Percentiles rank a stretch among this genome's conserved stretches.
Conservation (phyloP, 1,140 invertebrate species). For the Heterodera carotae region DNA sequence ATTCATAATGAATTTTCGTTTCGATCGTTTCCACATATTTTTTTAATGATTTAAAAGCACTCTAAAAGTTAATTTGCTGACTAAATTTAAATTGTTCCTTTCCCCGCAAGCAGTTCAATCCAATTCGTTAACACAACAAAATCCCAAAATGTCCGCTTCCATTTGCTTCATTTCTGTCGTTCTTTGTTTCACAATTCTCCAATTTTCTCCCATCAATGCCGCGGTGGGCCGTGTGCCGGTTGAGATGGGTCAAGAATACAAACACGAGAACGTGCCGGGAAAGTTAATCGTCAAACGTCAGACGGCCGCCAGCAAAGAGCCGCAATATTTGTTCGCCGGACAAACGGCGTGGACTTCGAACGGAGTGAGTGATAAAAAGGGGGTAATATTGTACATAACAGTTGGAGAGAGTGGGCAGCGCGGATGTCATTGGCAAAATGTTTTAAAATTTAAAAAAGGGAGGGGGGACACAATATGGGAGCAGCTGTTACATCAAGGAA, state of each 20-base stretch:
- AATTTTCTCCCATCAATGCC: not conserved
- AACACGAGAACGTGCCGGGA: not conserved
- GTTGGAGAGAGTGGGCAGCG: no score
- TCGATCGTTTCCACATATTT: no score
- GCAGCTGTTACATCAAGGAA: no score
- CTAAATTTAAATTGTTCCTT: no score
- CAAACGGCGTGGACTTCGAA: not conserved
- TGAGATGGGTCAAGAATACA: not conserved
- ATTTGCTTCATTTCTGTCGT: not conserved
- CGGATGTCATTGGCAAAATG: no score
- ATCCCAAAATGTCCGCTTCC: not conserved
- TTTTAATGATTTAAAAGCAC: no score
- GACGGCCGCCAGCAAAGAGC: not conserved
- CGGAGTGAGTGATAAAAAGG: not conserved
- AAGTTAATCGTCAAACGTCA: not conserved
- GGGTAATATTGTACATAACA: no score
- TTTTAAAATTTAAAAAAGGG: not conserved
- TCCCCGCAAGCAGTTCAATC: no score
- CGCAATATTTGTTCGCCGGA: conserved; percentile 2
- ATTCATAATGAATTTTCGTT: no score
- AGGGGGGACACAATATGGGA: no score
- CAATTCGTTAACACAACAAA: not conserved
- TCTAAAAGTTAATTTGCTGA: no score
- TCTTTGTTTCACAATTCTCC: not conserved
- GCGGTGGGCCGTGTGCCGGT: not conserved